A percentile compares a stretch with the other conserved stretches of the same genome.
phyloP scores from a whole-genome alignment of 2,113 vertebrate genomes.

The Cyanocitta stelleri region DNA sequence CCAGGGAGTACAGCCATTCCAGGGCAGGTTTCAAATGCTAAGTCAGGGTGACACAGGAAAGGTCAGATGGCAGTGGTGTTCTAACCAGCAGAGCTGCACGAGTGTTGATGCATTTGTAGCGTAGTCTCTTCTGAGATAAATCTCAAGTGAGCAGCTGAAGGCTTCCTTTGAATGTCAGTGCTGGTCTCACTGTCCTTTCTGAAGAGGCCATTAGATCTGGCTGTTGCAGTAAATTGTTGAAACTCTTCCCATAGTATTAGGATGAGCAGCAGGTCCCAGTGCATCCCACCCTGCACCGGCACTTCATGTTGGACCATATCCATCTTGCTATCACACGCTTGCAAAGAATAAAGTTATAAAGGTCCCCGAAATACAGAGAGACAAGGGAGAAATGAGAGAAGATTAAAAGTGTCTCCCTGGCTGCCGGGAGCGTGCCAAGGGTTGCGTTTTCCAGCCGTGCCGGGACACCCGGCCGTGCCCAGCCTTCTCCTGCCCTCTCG shows the following conservation, averaged over 20 bases:
- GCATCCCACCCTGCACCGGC: not conserved
- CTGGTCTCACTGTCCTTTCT: not conserved
- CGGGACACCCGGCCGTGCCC: not conserved
- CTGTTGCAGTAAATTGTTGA: not conserved
- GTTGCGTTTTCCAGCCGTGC: not conserved
- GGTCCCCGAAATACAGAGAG: not conserved
- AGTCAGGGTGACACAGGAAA: not conserved
- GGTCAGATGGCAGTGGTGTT: not conserved
- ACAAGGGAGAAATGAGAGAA: not conserved
- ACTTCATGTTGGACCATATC: not conserved
- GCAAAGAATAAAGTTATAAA: not conserved
- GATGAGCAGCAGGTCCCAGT: not conserved
- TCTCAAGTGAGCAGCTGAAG: not conserved
- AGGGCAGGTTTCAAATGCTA: not conserved
- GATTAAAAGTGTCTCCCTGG: not conserved
- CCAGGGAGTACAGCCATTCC: not conserved
- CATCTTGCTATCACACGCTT: not conserved
- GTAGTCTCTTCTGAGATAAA: not conserved
- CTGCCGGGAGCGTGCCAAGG: not conserved
- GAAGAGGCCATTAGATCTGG: not conserved
- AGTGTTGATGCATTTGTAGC: not conserved
- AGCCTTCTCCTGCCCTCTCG: constrained; percentile 29
- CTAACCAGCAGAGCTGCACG: not conserved
- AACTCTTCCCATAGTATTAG: not conserved
- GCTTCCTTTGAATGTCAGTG: not conserved